phyloP scores from a whole-genome alignment of 2,888 invertebrate species.

The Morpho achilles region DNA sequence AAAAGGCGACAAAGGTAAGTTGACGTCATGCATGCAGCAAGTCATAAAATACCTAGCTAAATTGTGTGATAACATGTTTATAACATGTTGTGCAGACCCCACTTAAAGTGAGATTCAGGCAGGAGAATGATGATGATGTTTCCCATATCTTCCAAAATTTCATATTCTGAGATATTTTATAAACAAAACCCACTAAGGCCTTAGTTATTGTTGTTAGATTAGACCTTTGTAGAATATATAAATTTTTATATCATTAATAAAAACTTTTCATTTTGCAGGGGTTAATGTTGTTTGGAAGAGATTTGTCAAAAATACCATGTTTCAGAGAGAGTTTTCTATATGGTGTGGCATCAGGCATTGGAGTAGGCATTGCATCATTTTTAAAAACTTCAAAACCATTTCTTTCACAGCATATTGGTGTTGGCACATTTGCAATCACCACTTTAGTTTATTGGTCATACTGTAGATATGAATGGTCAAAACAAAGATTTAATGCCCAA shows the following conservation, averaged over 20 bases:
- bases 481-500: constrained; percentile 81
- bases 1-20: no score
- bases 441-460: constrained; percentile 84
- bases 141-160: no score
- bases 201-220: no score
- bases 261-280: constrained; percentile 56
- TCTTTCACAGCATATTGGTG: constrained; percentile 81
- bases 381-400: constrained; percentile 85
- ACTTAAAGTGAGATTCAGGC: no score
- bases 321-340: constrained; percentile 88
- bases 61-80: no score
- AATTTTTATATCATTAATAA: neutral
- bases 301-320: constrained; percentile 88
- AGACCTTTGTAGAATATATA: no score
- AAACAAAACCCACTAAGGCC: no score
- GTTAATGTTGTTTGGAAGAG: constrained; percentile 83
- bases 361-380: constrained; percentile 83
- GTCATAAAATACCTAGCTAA: no score
- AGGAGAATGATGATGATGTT: no score
- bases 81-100: no score
- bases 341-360: constrained; percentile 85
- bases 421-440: constrained; percentile 81
- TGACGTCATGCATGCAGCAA: no score
- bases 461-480: constrained; percentile 85
- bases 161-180: no score